These are phyloP conservation scores for Calephelis perditalis DNA, from an alignment of 2,888 invertebrate genomes.

Conservation along the genomic window DNA sequence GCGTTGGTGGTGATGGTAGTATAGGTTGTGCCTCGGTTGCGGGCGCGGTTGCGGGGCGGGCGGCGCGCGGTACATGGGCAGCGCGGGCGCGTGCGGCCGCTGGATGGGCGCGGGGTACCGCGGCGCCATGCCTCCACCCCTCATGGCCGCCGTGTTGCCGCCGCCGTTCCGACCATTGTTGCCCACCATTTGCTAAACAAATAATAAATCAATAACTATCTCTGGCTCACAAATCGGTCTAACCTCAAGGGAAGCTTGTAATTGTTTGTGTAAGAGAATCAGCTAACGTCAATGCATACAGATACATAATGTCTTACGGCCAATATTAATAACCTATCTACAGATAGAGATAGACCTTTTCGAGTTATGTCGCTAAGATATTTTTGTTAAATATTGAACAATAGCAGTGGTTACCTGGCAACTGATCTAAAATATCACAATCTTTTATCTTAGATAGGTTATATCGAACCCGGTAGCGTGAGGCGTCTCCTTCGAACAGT, in stretches of 20 bases:
- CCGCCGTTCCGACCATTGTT: slow-evolving; percentile 53
- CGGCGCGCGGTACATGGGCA: slow-evolving; percentile 57
- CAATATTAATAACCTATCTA: no score
- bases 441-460: no score
- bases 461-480: slow-evolving; percentile 17
- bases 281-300: no score
- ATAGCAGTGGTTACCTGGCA: no score
- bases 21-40: slow-evolving; percentile 52
- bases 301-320: no score
- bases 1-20: slow-evolving; percentile 71
- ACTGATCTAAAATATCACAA: no score
- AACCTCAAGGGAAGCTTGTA: no score
- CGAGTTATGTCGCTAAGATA: no score
- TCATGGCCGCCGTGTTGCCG: slow-evolving; percentile 40
- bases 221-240: no score
- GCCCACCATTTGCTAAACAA: slow-evolving; percentile 49
- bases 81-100: slow-evolving; percentile 67
- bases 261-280: no score
- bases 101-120: slow-evolving; percentile 78
- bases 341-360: no score
- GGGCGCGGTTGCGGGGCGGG: slow-evolving; percentile 41
- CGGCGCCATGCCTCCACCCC: slow-evolving; percentile 55
- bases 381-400: no score
- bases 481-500: slow-evolving; percentile 23
- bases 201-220: not conserved